A percentile compares a stretch with the other conserved stretches of the same genome.
These are phyloP conservation scores for Microchirus variegatus DNA, from an alignment of 2,797 vertebrate genomes.

Conservation along the genomic window DNA sequence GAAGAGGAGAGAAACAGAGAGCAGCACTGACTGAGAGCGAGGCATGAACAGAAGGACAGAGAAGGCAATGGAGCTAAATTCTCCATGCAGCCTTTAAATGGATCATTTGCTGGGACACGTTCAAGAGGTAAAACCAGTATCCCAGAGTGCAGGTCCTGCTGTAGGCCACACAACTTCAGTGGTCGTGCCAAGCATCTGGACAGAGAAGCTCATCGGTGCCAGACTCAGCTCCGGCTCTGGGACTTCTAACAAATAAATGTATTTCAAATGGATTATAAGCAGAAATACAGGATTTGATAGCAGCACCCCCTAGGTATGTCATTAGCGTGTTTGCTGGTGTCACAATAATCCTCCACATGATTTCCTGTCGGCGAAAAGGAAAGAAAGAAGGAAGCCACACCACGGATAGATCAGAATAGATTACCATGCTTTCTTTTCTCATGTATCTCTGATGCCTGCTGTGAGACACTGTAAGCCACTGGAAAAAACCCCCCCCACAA, in stretches of 20 bases:
- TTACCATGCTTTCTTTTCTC: constrained; percentile 41
- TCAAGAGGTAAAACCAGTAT: constrained; percentile 60
- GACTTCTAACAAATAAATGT: constrained; percentile 69
- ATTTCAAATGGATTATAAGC: constrained; percentile 74
- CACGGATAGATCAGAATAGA: constrained; percentile 47
- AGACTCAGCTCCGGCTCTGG: constrained; percentile 62
- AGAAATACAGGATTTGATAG: constrained; percentile 71
- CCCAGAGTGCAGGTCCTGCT: constrained; percentile 63
- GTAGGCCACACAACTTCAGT: constrained; percentile 59
- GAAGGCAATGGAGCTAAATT: constrained; percentile 36
- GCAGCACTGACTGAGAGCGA: background rate
- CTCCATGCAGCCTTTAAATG: constrained; percentile 56
- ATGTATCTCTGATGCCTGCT: constrained; percentile 47
- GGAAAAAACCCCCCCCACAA: constrained; percentile 32
- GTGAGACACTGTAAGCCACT: constrained; percentile 46
- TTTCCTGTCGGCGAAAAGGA: constrained; percentile 43
- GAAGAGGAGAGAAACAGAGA: constrained; percentile 11
- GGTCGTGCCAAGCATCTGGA: constrained; percentile 72
- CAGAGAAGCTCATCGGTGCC: constrained; percentile 59
- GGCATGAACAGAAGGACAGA: background rate
- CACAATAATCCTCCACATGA: constrained; percentile 64
- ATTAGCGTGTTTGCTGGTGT: constrained; percentile 59
- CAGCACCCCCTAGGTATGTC: constrained; percentile 67
- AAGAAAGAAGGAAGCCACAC: constrained; percentile 25
- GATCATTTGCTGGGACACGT: constrained; percentile 68